Percentiles rank a stretch among this genome's conserved stretches.
phyloP scores from a whole-genome alignment of 2,113 vertebrate genomes.

The Thinocorus orbignyianus region DNA sequence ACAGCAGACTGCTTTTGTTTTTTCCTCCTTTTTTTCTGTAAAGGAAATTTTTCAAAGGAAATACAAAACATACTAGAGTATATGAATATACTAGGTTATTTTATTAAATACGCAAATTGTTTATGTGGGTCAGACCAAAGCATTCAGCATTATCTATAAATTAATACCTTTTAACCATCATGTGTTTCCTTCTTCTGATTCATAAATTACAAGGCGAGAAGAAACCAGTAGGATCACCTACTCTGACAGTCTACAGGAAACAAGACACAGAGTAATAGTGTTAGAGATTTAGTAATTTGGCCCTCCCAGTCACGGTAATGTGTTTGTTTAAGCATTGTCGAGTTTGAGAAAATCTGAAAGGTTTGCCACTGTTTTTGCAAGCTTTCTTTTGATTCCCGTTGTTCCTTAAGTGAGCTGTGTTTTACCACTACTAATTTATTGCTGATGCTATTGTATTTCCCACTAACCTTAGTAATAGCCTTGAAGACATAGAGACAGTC shows the following conservation, averaged over 20 bases:
- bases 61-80: background rate
- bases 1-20: background rate
- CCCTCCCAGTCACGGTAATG: background rate
- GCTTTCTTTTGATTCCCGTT: background rate
- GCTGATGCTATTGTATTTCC: background rate
- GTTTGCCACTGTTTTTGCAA: background rate
- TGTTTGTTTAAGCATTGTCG: background rate
- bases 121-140: constrained; percentile 28
- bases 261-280: background rate
- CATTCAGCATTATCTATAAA: constrained; percentile 39
- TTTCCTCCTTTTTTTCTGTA: background rate
- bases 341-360: background rate
- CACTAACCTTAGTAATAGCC: background rate
- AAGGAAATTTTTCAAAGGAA: background rate
- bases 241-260: background rate
- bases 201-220: constrained; percentile 50
- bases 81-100: background rate
- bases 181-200: constrained; percentile 60
- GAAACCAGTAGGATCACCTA: constrained; percentile 18
- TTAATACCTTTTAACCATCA: constrained; percentile 10
- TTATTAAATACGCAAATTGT: constrained; percentile 3
- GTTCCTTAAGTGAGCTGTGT: background rate
- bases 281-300: background rate
- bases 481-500: background rate
- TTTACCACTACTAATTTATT: background rate